These are phyloP conservation scores for Limanda limanda DNA, from an alignment of 2,113 vertebrate species.

Conservation along the genomic window DNA sequence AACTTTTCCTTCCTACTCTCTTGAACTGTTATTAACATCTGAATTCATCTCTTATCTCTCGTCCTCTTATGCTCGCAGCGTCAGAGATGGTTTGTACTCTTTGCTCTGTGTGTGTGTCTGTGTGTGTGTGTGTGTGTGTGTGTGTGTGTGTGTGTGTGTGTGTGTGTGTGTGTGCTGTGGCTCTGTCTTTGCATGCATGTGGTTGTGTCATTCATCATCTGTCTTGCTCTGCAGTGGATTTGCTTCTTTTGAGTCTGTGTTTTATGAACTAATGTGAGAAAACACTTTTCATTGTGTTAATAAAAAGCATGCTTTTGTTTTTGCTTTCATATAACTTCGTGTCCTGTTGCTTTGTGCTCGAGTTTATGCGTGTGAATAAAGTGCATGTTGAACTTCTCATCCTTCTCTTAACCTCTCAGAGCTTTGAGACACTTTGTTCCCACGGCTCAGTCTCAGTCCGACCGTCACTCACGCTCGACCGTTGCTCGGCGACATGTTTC, in stretches of 20 bases:
- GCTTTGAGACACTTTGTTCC: neutral
- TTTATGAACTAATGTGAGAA: neutral
- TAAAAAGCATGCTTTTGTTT: neutral
- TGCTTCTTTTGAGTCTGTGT: neutral
- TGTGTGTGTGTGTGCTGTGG: neutral
- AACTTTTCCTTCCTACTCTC: conserved; percentile 2
- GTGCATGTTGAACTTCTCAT: neutral
- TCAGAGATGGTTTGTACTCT: conserved; percentile 98
- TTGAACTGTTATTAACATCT: conserved; percentile 64
- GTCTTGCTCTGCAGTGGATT: neutral
- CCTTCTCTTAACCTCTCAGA: neutral
- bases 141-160: neutral
- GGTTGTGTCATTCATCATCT: neutral
- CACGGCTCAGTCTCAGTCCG: no score
- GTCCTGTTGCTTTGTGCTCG: neutral
- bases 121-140: no score
- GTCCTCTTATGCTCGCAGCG: conserved; percentile 85
- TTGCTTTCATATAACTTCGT: neutral
- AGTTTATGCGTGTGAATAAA: neutral
- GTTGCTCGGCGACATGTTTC: no score
- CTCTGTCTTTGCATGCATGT: neutral
- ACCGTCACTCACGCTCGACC: no score
- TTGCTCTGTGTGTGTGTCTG: conserved; percentile 48
- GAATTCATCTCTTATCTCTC: conserved; percentile 53
- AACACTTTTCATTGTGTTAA: neutral